Evolutionary conservation across 1,140 invertebrate species (phyloP).

Genomic region (Listronotus bonariensis): DNA sequence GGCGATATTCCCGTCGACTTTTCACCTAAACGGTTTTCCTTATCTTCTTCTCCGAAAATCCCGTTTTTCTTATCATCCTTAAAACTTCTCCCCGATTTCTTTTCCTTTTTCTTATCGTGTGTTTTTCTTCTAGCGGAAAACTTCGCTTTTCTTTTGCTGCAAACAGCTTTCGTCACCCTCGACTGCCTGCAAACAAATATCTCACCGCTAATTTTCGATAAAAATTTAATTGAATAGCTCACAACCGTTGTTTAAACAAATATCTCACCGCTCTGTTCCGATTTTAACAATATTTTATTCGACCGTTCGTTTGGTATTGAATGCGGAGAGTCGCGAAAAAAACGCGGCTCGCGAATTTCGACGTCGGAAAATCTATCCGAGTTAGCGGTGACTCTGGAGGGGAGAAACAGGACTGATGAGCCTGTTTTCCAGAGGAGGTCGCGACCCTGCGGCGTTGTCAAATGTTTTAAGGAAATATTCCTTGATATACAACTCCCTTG

Average conservation of each 20-base stretch:
- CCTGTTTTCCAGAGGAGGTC: slow-evolving; percentile 35
- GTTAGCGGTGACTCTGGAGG: background rate
- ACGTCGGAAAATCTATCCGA: slow-evolving; percentile 7
- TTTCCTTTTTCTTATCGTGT: background rate
- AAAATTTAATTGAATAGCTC: too few relatives aligned
- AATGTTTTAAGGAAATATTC: background rate
- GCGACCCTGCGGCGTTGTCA: slow-evolving; percentile 24
- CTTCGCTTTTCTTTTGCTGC: background rate
- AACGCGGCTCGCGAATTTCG: background rate
- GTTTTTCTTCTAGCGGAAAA: background rate
- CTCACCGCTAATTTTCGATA: background rate
- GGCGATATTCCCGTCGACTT: background rate
- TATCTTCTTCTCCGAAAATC: background rate
- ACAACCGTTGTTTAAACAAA: too few relatives aligned
- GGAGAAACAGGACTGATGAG: slow-evolving; percentile 29
- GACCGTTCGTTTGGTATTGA: too few relatives aligned
- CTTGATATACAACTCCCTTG: background rate
- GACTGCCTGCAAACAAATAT: background rate
- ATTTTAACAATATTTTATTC: too few relatives aligned
- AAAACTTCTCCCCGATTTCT: background rate
- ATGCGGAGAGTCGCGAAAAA: background rate
- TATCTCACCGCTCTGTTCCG: too few relatives aligned
- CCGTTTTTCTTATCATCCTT: background rate
- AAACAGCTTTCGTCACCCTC: background rate
- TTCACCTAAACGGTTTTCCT: background rate